A percentile compares a stretch with the other conserved stretches of the same genome.
Conservation (phyloP, 2,113 vertebrate species). For the Vireo altiloquus region DNA sequence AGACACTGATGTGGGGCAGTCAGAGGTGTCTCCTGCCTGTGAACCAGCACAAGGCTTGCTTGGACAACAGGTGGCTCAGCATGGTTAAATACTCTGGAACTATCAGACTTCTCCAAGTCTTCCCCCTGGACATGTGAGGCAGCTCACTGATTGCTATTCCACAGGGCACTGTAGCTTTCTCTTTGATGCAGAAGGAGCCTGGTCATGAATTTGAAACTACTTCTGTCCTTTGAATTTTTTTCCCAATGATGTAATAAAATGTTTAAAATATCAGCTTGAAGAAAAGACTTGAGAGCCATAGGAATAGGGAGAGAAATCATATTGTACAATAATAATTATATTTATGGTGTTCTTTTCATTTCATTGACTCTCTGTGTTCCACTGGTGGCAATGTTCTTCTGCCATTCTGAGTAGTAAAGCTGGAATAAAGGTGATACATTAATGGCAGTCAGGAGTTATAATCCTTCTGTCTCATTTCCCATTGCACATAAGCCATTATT, state of each 20-base stretch:
- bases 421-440: neutral
- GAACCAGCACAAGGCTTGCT: rapidly evolving
- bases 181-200: neutral
- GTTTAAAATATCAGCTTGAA: neutral
- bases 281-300: neutral
- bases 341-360: neutral
- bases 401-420: neutral
- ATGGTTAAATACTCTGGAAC: neutral
- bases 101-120: neutral
- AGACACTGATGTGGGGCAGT: rapidly evolving
- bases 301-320: neutral
- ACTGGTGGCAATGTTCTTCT: neutral
- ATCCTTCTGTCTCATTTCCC: neutral
- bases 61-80: neutral
- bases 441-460: neutral
- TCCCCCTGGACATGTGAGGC: neutral
- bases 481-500: neutral
- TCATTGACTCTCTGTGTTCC: neutral
- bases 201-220: neutral
- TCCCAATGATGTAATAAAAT: neutral
- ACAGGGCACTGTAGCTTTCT: neutral
- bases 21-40: neutral
- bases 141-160: neutral
- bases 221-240: neutral
- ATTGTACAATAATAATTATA: neutral